These are phyloP conservation scores for Pogonus chalceus DNA, from an alignment of 1,140 invertebrate genomes.

Conservation along the genomic window DNA sequence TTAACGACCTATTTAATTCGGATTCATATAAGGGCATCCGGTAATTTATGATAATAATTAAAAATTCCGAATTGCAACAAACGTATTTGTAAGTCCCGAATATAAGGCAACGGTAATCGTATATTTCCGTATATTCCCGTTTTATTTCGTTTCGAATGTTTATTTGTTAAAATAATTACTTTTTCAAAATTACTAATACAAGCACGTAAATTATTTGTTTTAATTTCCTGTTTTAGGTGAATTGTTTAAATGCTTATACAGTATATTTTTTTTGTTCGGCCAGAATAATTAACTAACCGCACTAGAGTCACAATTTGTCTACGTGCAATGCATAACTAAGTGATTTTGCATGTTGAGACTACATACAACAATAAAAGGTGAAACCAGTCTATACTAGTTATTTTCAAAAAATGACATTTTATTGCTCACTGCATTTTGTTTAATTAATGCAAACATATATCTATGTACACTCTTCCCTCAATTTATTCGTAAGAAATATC, in stretches of 20 bases:
- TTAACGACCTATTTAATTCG: background rate
- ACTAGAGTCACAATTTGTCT: background rate
- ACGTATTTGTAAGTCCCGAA: background rate
- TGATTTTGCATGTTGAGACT: too few species aligned
- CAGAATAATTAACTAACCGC: slow-evolving; percentile 2
- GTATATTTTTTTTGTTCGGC: slow-evolving; percentile 4
- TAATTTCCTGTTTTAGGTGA: slow-evolving; percentile 5
- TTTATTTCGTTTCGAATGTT: background rate
- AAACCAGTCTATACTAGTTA: too few species aligned
- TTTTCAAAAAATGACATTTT: too few species aligned
- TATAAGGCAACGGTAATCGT: background rate
- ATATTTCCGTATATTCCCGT: background rate
- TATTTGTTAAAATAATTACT: slow-evolving; percentile 4
- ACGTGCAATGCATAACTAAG: slow-evolving; percentile 2
- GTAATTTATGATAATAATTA: background rate
- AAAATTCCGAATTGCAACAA: background rate
- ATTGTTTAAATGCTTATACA: slow-evolving; percentile 7
- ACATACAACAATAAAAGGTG: too few species aligned
- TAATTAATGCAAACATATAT: too few species aligned
- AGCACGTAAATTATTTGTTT: slow-evolving; percentile 6
- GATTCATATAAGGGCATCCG: background rate
- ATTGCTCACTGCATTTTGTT: too few species aligned
- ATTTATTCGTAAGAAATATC: too few species aligned
- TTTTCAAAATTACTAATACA: slow-evolving; percentile 5
- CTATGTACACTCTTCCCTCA: too few species aligned